These are phyloP conservation scores for Ophraella communa DNA, from an alignment of 2,888 invertebrate species.

Conservation along the genomic window DNA sequence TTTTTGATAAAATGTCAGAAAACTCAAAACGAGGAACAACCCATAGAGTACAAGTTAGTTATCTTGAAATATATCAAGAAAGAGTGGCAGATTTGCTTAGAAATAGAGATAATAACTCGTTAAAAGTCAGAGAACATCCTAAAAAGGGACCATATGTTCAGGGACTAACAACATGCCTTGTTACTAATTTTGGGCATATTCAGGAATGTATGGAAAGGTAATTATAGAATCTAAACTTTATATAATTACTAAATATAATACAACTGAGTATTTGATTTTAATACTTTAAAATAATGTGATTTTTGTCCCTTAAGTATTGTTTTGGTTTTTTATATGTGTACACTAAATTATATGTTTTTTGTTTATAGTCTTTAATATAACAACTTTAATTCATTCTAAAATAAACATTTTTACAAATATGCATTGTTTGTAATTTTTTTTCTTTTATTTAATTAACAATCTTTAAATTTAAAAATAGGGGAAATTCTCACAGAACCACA, in stretches of 20 bases:
- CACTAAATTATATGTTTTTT: no score
- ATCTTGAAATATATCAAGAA: constrained; percentile 70
- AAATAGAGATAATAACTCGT: constrained; percentile 58
- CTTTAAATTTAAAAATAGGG: constrained; percentile 63
- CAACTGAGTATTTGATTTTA: no score
- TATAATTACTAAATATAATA: no score
- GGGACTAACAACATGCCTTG: constrained; percentile 83
- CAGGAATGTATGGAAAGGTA: constrained; percentile 67
- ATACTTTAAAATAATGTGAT: no score
- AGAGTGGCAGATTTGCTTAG: constrained; percentile 74
- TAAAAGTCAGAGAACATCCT: constrained; percentile 78
- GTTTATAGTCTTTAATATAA: no score
- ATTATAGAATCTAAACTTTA: no score
- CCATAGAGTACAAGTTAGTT: constrained; percentile 82
- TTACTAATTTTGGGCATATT: constrained; percentile 86
- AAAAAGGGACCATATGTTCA: constrained; percentile 82
- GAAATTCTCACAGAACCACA: constrained; percentile 83
- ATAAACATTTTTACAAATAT: no score
- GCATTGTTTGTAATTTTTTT: no score
- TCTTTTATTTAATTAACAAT: neutral
- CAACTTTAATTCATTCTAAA: no score
- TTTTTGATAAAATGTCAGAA: constrained; percentile 82
- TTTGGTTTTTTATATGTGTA: no score
- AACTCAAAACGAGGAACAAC: constrained; percentile 83
- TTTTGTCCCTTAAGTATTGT: no score